phyloP scores from a whole-genome alignment of 2,113 vertebrate genomes.

The Notothenia coriiceps region DNA sequence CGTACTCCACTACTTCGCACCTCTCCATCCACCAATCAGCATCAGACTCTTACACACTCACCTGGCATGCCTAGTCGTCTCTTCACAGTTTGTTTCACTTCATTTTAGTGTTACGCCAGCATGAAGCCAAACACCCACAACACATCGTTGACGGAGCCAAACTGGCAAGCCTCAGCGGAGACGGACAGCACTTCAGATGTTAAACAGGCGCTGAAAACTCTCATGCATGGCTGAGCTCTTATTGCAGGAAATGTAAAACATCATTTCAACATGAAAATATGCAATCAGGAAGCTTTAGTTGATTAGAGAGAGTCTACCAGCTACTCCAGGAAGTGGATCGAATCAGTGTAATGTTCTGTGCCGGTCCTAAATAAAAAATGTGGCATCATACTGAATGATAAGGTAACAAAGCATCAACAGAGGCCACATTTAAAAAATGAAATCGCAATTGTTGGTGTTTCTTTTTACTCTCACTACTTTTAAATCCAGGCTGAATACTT shows the following conservation, averaged over 20 bases:
- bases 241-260: slow-evolving; percentile 38
- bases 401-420: neutral
- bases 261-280: slow-evolving; percentile 24
- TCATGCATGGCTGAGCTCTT: slow-evolving; percentile 28
- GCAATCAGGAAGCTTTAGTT: slow-evolving; percentile 4
- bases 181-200: slow-evolving; percentile 46
- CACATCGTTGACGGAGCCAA: slow-evolving; percentile 23
- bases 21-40: neutral
- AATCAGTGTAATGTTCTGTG: too few relatives aligned
- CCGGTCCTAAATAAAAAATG: neutral
- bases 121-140: slow-evolving; percentile 34
- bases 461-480: too few relatives aligned
- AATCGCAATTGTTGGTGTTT: too few relatives aligned
- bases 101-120: slow-evolving; percentile 46
- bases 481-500: too few relatives aligned
- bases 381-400: neutral
- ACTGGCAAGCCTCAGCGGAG: slow-evolving; percentile 48
- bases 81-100: slow-evolving; percentile 63
- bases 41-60: slow-evolving; percentile 22
- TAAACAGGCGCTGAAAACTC: slow-evolving; percentile 44
- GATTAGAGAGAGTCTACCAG: slow-evolving; percentile 11
- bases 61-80: slow-evolving; percentile 41
- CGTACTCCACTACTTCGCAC: too few relatives aligned
- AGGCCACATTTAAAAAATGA: neutral
- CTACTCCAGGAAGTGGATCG: neutral